phyloP scores from a whole-genome alignment of 2,113 vertebrate genomes.

The Calypte anna region DNA sequence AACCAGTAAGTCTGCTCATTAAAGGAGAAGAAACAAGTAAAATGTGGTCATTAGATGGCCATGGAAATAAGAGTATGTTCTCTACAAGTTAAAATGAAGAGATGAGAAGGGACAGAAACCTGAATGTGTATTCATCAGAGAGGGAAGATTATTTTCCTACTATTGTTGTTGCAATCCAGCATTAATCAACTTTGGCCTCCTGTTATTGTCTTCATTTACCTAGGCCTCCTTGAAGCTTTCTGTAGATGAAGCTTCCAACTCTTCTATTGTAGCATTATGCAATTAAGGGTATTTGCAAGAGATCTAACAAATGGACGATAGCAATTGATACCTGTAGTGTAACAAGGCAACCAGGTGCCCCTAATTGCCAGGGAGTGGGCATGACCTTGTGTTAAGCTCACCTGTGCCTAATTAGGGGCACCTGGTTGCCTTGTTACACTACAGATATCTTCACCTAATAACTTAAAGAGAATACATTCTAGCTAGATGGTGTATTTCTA shows the following conservation, averaged over 20 bases:
- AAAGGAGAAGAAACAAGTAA: neutral
- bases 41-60: neutral
- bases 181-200: neutral
- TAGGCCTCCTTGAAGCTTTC: neutral
- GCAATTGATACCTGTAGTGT: neutral
- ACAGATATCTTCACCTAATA: neutral
- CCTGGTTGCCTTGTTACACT: no score
- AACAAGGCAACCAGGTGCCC: no score
- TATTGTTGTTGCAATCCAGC: neutral
- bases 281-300: neutral
- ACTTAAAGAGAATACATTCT: neutral
- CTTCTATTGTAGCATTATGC: neutral
- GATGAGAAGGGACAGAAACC: neutral
- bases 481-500: neutral
- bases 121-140: neutral
- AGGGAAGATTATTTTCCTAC: neutral
- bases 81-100: neutral
- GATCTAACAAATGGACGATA: neutral
- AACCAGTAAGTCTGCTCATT: constrained; percentile 84
- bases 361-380: no score
- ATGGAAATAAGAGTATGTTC: neutral
- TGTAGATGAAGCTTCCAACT: neutral
- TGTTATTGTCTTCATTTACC: neutral
- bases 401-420: no score
- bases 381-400: no score